Percentiles rank a stretch among this genome's conserved stretches.
Conservation (phyloP, 2,888 invertebrate species). For the Tiphia femorata region DNA sequence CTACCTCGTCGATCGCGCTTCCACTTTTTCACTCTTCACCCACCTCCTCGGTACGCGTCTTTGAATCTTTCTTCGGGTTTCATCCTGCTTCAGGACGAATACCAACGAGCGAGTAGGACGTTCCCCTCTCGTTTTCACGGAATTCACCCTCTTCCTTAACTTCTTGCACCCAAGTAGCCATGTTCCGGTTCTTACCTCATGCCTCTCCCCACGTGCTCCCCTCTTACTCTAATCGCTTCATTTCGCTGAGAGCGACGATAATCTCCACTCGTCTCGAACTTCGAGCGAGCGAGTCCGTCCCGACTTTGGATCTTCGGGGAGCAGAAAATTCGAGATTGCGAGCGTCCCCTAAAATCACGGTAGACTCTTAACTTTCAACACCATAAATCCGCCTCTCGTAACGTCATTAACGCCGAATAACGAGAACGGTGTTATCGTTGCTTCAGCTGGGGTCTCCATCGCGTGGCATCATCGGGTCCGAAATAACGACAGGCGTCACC, state of each 20-base stretch:
- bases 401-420: constrained; percentile 60
- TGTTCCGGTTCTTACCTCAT: not conserved
- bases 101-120: constrained; percentile 2
- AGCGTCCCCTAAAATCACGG: constrained; percentile 43
- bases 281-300: constrained; percentile 4
- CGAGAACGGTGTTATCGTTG: constrained; percentile 53
- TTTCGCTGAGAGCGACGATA: not conserved
- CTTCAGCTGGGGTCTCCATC: constrained; percentile 36
- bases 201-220: not conserved
- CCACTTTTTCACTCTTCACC: too few species aligned
- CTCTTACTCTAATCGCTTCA: not conserved
- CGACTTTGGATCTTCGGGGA: too few species aligned
- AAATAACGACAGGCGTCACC: constrained; percentile 50
- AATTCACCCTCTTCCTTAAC: constrained; percentile 18
- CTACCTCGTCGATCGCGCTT: too few species aligned
- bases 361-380: constrained; percentile 46
- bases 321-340: too few species aligned
- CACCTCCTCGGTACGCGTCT: too few species aligned
- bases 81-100: too few species aligned
- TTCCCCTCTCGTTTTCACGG: constrained; percentile 25
- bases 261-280: not conserved
- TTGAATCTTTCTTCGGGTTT: too few species aligned
- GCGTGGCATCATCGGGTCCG: constrained; percentile 38
- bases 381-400: constrained; percentile 53
- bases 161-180: constrained; percentile 24